These are phyloP conservation scores for Pedionomus torquatus DNA, from an alignment of 2,113 vertebrate species.

Conservation along the genomic window DNA sequence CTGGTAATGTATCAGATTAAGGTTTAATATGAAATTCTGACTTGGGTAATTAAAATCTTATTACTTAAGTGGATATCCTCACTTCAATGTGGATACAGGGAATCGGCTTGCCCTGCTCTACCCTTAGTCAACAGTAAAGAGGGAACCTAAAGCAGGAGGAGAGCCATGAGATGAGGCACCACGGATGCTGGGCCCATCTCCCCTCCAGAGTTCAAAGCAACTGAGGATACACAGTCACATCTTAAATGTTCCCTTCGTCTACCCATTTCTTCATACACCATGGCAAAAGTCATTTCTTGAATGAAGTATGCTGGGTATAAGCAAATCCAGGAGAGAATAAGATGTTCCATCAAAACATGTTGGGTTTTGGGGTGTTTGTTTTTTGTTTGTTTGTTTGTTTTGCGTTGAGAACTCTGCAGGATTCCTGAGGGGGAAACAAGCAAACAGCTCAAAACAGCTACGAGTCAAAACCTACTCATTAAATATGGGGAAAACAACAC, in stretches of 20 bases:
- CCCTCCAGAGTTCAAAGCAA: not conserved
- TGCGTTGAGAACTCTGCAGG: not conserved
- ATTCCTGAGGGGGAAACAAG: not conserved
- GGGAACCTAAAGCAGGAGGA: not conserved
- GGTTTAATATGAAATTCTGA: slow-evolving; percentile 60
- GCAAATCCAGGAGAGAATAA: not conserved
- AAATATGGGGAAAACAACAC: not conserved
- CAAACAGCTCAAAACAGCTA: not conserved
- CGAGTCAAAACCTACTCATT: not conserved
- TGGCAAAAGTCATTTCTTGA: not conserved
- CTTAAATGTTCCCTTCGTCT: not conserved
- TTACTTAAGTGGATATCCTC: slow-evolving; percentile 45
- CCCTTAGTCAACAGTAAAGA: not conserved
- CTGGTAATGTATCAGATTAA: slow-evolving; percentile 47
- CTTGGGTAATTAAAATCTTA: slow-evolving; percentile 61
- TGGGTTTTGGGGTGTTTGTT: not conserved
- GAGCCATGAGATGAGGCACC: not conserved
- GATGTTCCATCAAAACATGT: not conserved
- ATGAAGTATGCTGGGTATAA: not conserved
- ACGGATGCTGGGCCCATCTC: not conserved
- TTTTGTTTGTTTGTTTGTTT: not conserved
- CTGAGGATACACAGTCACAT: rapidly evolving
- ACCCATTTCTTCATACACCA: not conserved
- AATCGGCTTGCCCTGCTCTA: not conserved
- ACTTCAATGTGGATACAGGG: slow-evolving; percentile 23